Base-by-base conservation (phyloP, 23 tunicate genomes). In the Oikopleura vanhoeffeni region DNA sequence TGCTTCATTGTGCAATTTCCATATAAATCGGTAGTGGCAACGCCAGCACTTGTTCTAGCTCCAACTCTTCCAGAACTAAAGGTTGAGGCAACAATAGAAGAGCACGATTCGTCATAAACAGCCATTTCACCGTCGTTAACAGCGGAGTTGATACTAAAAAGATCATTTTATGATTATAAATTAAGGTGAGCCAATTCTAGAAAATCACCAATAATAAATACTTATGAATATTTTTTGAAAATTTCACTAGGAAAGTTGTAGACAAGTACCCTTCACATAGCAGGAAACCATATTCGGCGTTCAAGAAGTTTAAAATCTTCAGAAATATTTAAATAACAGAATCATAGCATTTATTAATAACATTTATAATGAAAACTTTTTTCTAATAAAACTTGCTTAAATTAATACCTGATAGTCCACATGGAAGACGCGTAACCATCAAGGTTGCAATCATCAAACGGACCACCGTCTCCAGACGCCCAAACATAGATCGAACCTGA, bases 341-440 rank as follows among this genome's bases (percentile, higher is more conserved):
- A n/a, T n/a, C n/a, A n/a, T n/a, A n/a, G n/a, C n/a, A n/a, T n/a
- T n/a, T n/a, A n/a, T n/a, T n/a, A n/a, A n/a, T n/a, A n/a, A n/a
- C n/a, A n/a, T n/a, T n/a, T n/a, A n/a, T n/a, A n/a, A n/a, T n/a
- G n/a, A n/a, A n/a, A n/a, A n/a, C n/a, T n/a, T n/a, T n/a, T n/a
- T n/a, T n/a, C n/a, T n/a, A n/a, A n/a, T n/a, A n/a, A n/a, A n/a
- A n/a, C n/a, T n/a, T n/a, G n/a, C n/a, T n/a, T n/a, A n/a, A n/a
- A n/a, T n/a, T n/a, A n/a, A n/a, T n/a, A n/a, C 34, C 96, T 91
- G 1, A 95, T 95, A 57, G 99, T 95, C 99, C 99, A 95, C 99
- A 95, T 95, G 41, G 99, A 90, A 33, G 96, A 87, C 27, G 99
- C 99, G 85, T 95, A 95, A 36, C 99, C 99, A 49, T 95, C 99